Evolutionary conservation across 2,888 invertebrate species (phyloP), one percentile per base, ranked within the genome.

Genomic region (Melieria crassipennis): DNA sequence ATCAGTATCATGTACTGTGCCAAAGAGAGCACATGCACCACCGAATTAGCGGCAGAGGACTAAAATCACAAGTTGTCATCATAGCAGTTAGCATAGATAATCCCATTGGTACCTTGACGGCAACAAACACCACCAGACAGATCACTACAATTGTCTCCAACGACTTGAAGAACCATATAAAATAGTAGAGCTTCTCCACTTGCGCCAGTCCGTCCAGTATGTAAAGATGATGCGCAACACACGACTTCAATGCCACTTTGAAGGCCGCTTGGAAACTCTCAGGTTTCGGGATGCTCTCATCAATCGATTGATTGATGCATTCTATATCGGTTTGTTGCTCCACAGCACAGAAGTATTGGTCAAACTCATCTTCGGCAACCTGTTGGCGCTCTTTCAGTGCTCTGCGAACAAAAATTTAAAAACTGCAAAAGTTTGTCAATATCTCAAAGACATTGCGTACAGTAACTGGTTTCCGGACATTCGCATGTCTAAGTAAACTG

Each of bases 81-180:
- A 30, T 30, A 30, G 30, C 30, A 30, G 30, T 30, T 30, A 30
- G 30, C 30, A 30, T 30, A 30, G 30, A 30, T 30, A 30, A 30
- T 30, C 30, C 30, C 30, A 30, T 30, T 30, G 30, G 30, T 75
- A 83, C 86, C 73, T 85, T 85, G 1, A 83, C 83, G 5, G 80
- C 79, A 1, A 82, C 81, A 72, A 85, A 86, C 6, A 84, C 80
- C 48, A 84, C 78, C 55, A 85, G 78, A 64, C 86, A 87, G n/a
- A n/a, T n/a, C n/a, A n/a, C n/a, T n/a, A n/a, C n/a, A n/a, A n/a
- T n/a, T n/a, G n/a, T n/a, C n/a, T n/a, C n/a, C n/a, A n/a, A n/a
- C n/a, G n/a, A n/a, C n/a, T n/a, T n/a, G n/a, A n/a, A n/a, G n/a
- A 87, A 76, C 77, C 85, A 82, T 68, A 86, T 80, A 0, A 82